Base-by-base conservation (phyloP, 1,140 invertebrate genomes). In the Drosophila funebris region DNA sequence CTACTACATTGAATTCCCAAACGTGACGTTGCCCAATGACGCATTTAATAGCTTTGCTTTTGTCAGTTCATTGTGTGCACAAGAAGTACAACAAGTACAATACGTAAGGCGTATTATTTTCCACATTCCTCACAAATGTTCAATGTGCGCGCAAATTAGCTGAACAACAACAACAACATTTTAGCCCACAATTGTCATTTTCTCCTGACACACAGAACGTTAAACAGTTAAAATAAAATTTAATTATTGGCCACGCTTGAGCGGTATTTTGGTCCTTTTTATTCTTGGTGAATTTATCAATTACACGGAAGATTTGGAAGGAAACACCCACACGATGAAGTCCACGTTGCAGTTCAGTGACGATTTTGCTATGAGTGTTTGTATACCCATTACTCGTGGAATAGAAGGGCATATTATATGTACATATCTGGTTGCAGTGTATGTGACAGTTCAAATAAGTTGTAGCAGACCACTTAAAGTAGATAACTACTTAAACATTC, bases 11-110 rank as follows among this genome's bases (percentile, higher is more conserved):
- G 50, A 75, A 66, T 66, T 67, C 44, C 57, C 60, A 41, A 36
- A 36, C n/a, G 76, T 61, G 39, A 44, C 43, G 54, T 62, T 80
- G 82, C 62, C 76, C 82, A 87, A 87, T 87, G 82, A 67, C 80
- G 82, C 82, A 87, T 87, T 87, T 87, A 81, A 87, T 85, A 75
- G 82, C 74, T 76, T 81, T 81, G 39, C 61, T 72, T 78, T 78
- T 52, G 41, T 7, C 53, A 64, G 41, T 61, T 74, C 63, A 71
- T 75, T 72, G 77, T 74, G 14, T 44, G 52, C 37, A 52, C 39
- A 60, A 64, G 31, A 60, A 41, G 37, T 50, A 41, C 41, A 63
- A n/a, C n/a, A n/a, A n/a, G n/a, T 58, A 58, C 6, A 18, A 20
- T 29, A 13, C 57, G 39, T 2, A 13, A 39, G 31, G 3, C 16